Percentiles rank a stretch among this genome's conserved stretches.
phyloP scores from a whole-genome alignment of 1,140 invertebrate genomes.

The Steinernema khuongi region DNA sequence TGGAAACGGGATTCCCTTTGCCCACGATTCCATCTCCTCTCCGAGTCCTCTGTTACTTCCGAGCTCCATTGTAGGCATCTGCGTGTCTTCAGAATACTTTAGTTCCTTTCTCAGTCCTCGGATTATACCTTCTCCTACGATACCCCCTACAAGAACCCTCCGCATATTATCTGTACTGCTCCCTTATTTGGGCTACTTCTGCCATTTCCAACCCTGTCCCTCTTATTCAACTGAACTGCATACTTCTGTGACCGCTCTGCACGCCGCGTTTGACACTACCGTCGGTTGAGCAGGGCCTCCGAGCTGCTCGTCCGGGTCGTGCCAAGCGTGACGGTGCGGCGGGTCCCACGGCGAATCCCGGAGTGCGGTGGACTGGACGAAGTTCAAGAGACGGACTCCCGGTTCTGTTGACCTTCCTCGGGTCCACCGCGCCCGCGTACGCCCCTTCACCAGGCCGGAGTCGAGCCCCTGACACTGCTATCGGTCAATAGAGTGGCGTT shows the following conservation, averaged over 20 bases:
- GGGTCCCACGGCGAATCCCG: neutral
- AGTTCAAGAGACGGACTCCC: neutral
- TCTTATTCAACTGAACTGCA: neutral
- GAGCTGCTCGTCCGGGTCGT: neutral
- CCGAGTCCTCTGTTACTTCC: too few species aligned
- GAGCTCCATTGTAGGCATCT: too few species aligned
- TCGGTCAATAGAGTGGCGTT: neutral
- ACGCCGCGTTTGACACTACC: neutral
- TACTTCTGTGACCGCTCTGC: neutral
- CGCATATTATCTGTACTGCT: too few species aligned
- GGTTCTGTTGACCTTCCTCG: constrained; percentile 15
- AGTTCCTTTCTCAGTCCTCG: too few species aligned
- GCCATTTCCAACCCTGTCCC: neutral
- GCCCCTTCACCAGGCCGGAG: neutral
- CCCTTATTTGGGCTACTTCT: too few species aligned
- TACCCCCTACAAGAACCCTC: too few species aligned
- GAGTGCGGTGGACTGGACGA: neutral
- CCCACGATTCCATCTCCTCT: too few species aligned
- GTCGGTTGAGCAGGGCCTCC: neutral
- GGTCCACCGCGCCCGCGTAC: neutral
- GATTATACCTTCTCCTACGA: too few species aligned
- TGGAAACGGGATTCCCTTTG: too few species aligned
- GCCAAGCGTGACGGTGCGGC: neutral
- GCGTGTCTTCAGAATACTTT: too few species aligned
- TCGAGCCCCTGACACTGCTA: neutral